Conservation (phyloP, 2,888 invertebrate genomes). For the Drosophila monieri region DNA sequence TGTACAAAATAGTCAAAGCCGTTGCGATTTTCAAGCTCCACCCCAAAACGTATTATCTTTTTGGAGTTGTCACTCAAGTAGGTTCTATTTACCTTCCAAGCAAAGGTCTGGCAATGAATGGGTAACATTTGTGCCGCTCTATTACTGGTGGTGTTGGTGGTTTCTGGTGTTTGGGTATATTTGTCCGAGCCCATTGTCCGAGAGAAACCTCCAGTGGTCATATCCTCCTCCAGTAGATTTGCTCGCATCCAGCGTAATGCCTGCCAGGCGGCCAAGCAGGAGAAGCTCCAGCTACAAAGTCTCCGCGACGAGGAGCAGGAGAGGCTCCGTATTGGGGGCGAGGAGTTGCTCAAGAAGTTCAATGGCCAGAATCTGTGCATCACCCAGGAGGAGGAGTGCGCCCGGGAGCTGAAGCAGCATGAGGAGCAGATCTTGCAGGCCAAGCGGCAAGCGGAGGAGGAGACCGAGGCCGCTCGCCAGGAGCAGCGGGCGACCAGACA, state of each 20-base stretch:
- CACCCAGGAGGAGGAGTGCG: conserved; percentile 56
- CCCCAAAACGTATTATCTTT: too few species aligned
- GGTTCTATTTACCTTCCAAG: too few species aligned
- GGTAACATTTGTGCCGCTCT: too few species aligned
- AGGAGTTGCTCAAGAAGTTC: conserved; percentile 54
- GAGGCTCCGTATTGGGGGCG: conserved; percentile 56
- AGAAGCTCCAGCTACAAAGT: conserved; percentile 42
- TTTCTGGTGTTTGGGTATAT: too few species aligned
- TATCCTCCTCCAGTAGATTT: conserved; percentile 65
- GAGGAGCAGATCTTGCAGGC: conserved; percentile 25
- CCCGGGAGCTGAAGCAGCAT: conserved; percentile 35
- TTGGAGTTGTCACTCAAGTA: too few species aligned
- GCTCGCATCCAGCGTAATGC: conserved; percentile 57
- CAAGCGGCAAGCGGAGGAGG: conserved; percentile 37
- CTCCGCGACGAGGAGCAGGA: conserved; percentile 50
- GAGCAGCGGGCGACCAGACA: conserved; percentile 72
- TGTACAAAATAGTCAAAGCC: not conserved
- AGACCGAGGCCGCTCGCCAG: conserved; percentile 80
- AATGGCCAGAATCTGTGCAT: conserved; percentile 55
- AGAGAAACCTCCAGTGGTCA: conserved; percentile 69
- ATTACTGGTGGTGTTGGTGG: too few species aligned
- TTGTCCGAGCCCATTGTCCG: conserved; percentile 45
- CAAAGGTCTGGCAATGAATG: too few species aligned
- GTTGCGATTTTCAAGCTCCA: too few species aligned
- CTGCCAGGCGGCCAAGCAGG: conserved; percentile 26